Evolutionary conservation across 2,888 invertebrate genomes (phyloP).

Genomic region (Catocala fraxini): DNA sequence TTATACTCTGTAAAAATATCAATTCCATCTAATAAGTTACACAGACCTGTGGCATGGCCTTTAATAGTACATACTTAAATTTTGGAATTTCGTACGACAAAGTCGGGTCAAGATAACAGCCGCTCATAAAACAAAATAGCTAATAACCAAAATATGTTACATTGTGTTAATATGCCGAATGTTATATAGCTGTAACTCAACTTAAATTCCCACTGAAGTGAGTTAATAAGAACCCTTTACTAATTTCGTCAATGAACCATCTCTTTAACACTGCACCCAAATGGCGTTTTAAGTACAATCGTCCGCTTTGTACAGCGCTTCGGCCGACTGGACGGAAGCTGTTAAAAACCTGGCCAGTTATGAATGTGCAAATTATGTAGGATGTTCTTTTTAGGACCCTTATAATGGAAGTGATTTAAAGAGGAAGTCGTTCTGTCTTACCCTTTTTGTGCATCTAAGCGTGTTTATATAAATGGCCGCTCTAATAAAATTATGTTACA

Average conservation of each 20-base stretch:
- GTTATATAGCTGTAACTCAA: too few species aligned
- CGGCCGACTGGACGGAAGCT: constrained; percentile 16
- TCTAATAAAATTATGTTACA: background rate
- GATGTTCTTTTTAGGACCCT: background rate
- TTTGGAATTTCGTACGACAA: too few species aligned
- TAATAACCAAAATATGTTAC: too few species aligned
- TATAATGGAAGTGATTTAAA: background rate
- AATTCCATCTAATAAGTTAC: too few species aligned
- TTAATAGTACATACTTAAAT: too few species aligned
- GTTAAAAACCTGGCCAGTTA: constrained; percentile 21
- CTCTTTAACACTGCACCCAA: background rate
- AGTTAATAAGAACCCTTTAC: background rate
- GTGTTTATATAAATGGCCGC: background rate
- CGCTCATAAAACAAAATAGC: too few species aligned
- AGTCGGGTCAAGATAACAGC: too few species aligned
- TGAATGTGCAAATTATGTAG: constrained; percentile 5
- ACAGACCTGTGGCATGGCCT: too few species aligned
- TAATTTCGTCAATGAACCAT: background rate
- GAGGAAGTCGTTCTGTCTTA: constrained; percentile 1
- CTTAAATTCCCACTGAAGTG: too few species aligned
- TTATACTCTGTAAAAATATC: too few species aligned
- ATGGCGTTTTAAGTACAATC: background rate
- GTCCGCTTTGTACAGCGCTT: background rate
- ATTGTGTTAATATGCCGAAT: too few species aligned
- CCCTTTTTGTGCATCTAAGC: background rate